Conservation (phyloP, 1,140 invertebrate genomes). For the Neocloeon triangulifer region DNA sequence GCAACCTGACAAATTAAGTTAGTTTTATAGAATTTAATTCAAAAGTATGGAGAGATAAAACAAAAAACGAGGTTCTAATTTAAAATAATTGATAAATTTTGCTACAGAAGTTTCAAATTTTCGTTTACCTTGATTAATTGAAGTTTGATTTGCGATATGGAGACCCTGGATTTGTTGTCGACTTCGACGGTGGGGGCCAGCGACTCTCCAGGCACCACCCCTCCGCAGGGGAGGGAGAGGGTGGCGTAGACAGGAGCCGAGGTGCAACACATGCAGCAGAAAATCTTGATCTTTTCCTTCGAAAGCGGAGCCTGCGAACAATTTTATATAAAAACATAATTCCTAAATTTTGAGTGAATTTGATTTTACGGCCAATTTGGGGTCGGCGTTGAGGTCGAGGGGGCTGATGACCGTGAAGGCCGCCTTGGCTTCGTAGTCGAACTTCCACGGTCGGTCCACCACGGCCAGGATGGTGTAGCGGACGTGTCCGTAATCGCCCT, state of each 20-base stretch:
- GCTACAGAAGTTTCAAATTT: no score
- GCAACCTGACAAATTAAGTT: slow-evolving; percentile 3
- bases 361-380: no score
- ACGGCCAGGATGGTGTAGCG: slow-evolving; percentile 63
- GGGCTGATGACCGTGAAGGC: slow-evolving; percentile 64
- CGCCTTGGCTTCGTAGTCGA: slow-evolving; percentile 65
- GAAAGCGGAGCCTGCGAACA: slow-evolving; percentile 30
- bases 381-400: slow-evolving; percentile 57
- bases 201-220: slow-evolving; percentile 41
- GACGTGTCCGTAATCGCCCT: slow-evolving; percentile 55
- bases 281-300: slow-evolving; percentile 37
- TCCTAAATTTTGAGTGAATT: no score
- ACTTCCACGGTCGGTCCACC: slow-evolving; percentile 67
- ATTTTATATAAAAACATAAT: slow-evolving; percentile 3
- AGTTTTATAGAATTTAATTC: no score
- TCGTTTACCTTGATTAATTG: no score
- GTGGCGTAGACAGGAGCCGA: slow-evolving; percentile 35
- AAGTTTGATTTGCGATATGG: slow-evolving; percentile 30
- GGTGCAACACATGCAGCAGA: slow-evolving; percentile 44
- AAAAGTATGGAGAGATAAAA: no score
- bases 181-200: slow-evolving; percentile 39
- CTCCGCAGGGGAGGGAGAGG: slow-evolving; percentile 33
- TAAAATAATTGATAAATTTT: no score
- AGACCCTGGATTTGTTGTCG: slow-evolving; percentile 41
- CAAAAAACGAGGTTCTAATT: no score